These are phyloP conservation scores for Eutolmus rufibarbis DNA, from an alignment of 2,888 invertebrate species.

Conservation along the genomic window DNA sequence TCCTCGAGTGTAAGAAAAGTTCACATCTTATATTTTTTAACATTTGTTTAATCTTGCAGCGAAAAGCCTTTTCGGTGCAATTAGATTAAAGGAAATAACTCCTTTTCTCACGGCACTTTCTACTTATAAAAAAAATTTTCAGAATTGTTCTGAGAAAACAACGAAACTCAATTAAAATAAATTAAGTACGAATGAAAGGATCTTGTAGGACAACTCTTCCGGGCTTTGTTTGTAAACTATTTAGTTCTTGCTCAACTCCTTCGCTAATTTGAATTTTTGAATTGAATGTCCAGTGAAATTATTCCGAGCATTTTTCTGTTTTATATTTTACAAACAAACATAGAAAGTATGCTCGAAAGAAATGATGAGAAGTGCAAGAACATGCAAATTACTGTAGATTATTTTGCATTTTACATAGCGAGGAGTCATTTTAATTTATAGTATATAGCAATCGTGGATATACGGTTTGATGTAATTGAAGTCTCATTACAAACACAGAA, in stretches of 20 bases:
- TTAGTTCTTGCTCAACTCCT: neutral
- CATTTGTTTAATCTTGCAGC: neutral
- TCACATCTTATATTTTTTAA: neutral
- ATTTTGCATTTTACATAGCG: neutral
- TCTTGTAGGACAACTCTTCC: neutral
- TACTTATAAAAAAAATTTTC: neutral
- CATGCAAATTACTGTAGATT: neutral
- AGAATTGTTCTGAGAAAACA: neutral
- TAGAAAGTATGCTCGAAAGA: neutral
- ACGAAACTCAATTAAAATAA: neutral
- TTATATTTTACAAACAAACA: neutral
- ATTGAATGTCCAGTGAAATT: neutral
- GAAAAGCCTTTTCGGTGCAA: neutral
- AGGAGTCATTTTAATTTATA: neutral
- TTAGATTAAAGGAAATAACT: neutral
- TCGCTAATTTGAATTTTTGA: neutral
- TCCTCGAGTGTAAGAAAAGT: neutral
- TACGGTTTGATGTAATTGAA: no score
- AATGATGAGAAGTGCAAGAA: neutral
- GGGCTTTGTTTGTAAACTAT: neutral
- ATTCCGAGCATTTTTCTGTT: neutral
- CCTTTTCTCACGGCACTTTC: no score
- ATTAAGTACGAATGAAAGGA: neutral
- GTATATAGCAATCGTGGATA: neutral
- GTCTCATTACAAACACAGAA: no score